Conservation (phyloP, 2,113 vertebrate species). For the Coracopsis vasa region DNA sequence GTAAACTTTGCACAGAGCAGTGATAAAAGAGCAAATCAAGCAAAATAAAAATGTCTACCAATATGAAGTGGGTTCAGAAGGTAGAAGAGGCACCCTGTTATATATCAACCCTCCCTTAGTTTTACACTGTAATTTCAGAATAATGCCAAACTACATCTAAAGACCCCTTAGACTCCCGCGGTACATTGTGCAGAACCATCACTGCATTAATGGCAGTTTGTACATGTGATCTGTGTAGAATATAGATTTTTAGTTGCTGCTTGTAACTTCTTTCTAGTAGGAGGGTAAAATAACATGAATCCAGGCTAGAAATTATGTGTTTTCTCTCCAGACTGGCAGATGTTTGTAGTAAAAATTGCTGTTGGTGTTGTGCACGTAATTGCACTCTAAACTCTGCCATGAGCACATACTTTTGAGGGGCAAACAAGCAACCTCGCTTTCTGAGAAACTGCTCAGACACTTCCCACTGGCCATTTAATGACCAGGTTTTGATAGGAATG, state of each 20-base stretch:
- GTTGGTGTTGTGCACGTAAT: neutral
- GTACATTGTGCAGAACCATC: neutral
- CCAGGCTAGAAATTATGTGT: accelerated
- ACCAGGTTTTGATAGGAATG: neutral
- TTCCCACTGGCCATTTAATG: neutral
- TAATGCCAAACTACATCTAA: neutral
- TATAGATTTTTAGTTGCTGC: neutral
- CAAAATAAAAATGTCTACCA: neutral
- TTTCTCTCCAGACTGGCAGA: neutral
- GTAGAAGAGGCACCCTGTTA: no score
- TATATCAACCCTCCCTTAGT: neutral
- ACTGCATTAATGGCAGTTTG: accelerated
- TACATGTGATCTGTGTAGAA: neutral
- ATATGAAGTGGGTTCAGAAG: neutral
- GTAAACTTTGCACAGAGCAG: neutral
- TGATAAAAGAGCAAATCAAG: neutral
- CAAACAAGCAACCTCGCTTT: neutral
- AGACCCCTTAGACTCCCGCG: neutral
- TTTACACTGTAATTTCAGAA: neutral
- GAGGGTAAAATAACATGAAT: neutral
- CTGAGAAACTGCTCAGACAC: neutral
- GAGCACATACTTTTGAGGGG: accelerated
- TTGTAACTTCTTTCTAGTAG: neutral
- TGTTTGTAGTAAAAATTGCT: accelerated
- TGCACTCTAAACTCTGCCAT: accelerated